Percentiles rank a stretch among this genome's conserved stretches.
phyloP scores from a whole-genome alignment of 2,888 invertebrate species.

The Megamerina dolium region DNA sequence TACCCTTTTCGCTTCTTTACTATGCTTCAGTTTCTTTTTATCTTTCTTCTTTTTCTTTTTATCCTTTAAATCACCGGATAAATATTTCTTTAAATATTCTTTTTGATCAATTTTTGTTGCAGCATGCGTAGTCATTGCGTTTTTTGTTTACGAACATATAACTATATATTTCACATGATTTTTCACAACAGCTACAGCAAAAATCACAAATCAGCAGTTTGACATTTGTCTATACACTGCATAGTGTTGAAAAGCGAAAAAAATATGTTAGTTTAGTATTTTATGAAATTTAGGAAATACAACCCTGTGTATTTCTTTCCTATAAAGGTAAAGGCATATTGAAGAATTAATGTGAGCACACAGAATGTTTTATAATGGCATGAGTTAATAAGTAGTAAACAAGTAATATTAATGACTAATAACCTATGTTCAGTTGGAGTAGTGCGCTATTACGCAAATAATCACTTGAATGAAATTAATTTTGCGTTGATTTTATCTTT shows the following conservation, averaged over 20 bases:
- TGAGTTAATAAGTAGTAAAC: no score
- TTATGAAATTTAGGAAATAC: background rate
- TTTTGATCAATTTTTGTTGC: conserved; percentile 59
- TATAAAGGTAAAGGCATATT: background rate
- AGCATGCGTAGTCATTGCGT: conserved; percentile 31
- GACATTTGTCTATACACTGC: background rate
- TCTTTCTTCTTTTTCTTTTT: conserved; percentile 61
- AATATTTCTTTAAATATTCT: conserved; percentile 72
- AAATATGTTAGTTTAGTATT: background rate
- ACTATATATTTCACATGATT: no score
- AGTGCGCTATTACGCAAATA: no score
- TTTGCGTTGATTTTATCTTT: no score
- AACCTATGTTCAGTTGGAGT: no score
- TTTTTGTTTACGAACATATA: no score
- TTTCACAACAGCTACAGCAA: no score
- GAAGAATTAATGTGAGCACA: no score
- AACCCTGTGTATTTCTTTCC: background rate
- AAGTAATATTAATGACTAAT: no score
- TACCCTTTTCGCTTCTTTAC: conserved; percentile 22
- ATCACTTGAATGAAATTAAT: no score
- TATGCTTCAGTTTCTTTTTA: conserved; percentile 51
- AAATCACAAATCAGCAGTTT: no score
- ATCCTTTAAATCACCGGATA: conserved; percentile 58
- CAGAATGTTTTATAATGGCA: no score
- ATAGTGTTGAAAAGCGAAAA: background rate